Base-by-base conservation (phyloP, 2,113 vertebrate species). In the Malurus melanocephalus region DNA sequence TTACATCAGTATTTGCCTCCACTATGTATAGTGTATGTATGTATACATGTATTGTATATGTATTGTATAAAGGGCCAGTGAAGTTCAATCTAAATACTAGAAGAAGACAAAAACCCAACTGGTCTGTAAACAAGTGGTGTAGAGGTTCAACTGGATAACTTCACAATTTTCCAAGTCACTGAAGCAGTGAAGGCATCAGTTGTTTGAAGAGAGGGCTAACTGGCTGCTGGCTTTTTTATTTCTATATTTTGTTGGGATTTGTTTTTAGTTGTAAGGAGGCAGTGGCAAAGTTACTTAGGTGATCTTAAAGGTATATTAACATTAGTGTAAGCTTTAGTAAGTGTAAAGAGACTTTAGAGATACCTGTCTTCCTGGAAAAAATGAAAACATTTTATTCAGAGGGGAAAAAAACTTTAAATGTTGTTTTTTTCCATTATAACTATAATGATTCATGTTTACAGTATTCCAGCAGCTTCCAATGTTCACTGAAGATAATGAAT, bases 101-200 rank as follows among this genome's bases (percentile, higher is more conserved):
- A 88, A 91, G 22, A 92, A 92, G 28, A 18, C 55, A 85, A 83
- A 93, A 94, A 76, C 71, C 45, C 78, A 87, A 53, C 73, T 93
- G 60, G 32, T 90, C 78, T 88, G 71, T 89, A 76, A 92, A 76
- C 74, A 90, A 56, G 52, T 53, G 1, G 0, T 87, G 83, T 26
- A 80, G 52, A 91, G 33, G 46, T 80, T 90, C 77, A 73, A 28
- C 61, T 90, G 80, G 84, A 90, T 75, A 94, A 56, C 71, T 80
- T 77, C 67, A 86, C 71, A 94, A 78, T 95, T 96, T 96, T 94
- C 94, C 77, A 88, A 79, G 67, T 75, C 85, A 90, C 35, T 87
- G 92, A 92, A 93, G 78, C 92, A 82, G 10, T 83, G n/a, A 85
- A 51, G 66, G 16, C 89, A 83, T 24, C 59, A 35, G 33, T 83